A percentile compares a stretch with the other conserved stretches of the same genome.
These are phyloP conservation scores for Tryphoninae sp. DNA, from an alignment of 2,888 invertebrate genomes.

Conservation along the genomic window DNA sequence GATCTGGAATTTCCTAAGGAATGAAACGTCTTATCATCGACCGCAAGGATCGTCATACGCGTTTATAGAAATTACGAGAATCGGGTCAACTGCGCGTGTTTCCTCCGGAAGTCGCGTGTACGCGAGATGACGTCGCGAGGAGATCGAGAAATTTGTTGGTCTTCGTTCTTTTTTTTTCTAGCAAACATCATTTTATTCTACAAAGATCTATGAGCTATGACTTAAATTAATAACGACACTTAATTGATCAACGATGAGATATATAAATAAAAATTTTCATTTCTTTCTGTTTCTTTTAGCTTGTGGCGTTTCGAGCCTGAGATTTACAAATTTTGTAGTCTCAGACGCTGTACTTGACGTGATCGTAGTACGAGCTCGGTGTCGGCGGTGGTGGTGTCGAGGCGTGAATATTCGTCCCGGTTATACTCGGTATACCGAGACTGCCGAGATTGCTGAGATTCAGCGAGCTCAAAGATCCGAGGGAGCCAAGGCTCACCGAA, in stretches of 20 bases:
- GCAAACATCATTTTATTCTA: constrained; percentile 69
- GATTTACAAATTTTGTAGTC: constrained; percentile 17
- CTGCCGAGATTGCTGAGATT: constrained; percentile 76
- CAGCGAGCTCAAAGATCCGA: constrained; percentile 74
- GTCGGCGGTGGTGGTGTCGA: constrained; percentile 69
- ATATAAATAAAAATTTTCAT: constrained; percentile 71
- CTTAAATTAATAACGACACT: constrained; percentile 72
- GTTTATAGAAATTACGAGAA: constrained; percentile 39
- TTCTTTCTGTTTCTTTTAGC: constrained; percentile 15
- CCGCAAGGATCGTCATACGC: constrained; percentile 46
- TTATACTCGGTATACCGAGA: constrained; percentile 73
- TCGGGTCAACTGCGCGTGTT: neutral
- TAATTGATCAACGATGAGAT: constrained; percentile 60
- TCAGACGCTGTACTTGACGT: constrained; percentile 78
- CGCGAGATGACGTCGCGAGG: neutral
- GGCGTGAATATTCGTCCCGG: constrained; percentile 72
- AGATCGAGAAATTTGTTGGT: neutral
- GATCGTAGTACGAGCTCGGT: constrained; percentile 77
- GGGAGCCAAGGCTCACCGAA: constrained; percentile 73
- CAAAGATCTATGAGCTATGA: constrained; percentile 52
- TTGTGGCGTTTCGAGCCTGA: neutral
- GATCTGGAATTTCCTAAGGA: constrained; percentile 18
- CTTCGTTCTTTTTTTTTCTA: constrained; percentile 61
- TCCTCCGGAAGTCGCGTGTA: constrained; percentile 26
- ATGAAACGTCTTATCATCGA: constrained; percentile 30